A percentile compares a stretch with the other conserved stretches of the same genome.
These are phyloP conservation scores for Epistrophe grossulariae DNA, from an alignment of 2,888 invertebrate genomes.

Conservation along the genomic window DNA sequence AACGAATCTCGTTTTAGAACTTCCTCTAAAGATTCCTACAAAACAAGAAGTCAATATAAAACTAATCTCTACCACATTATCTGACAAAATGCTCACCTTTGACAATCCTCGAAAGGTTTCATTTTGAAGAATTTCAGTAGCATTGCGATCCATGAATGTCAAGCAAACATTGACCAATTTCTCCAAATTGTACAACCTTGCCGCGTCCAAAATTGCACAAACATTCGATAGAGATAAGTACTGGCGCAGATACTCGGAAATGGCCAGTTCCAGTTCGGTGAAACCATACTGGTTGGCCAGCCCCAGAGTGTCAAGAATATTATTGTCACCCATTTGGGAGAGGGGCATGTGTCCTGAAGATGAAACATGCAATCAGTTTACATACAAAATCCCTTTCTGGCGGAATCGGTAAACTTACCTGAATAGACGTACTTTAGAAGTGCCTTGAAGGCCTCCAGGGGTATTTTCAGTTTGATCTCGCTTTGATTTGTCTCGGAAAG, in stretches of 20 bases:
- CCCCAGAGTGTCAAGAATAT: conserved; percentile 90
- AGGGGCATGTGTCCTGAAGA: conserved; percentile 87
- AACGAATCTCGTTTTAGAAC: conserved; percentile 96
- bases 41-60: conserved; percentile 45
- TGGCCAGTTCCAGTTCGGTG: conserved; percentile 93
- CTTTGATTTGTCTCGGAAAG: conserved; percentile 89
- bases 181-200: conserved; percentile 88
- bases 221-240: conserved; percentile 95
- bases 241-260: conserved; percentile 96
- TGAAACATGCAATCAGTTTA: not conserved
- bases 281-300: conserved; percentile 98
- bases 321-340: conserved; percentile 88
- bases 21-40: conserved; percentile 90
- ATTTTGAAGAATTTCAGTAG: conserved; percentile 92
- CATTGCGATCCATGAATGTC: conserved; percentile 95
- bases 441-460: conserved; percentile 93
- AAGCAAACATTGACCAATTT: conserved; percentile 92
- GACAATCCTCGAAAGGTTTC: conserved; percentile 94
- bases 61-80: not conserved
- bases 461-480: conserved; percentile 94
- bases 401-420: conserved; percentile 84
- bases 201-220: conserved; percentile 97
- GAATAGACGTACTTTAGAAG: conserved; percentile 98
- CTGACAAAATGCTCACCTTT: conserved; percentile 84
- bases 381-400: conserved; percentile 76